Evolutionary conservation across 2,888 invertebrate species (phyloP), one percentile per base, ranked within the genome.

Genomic region (Hypena proboscidalis): DNA sequence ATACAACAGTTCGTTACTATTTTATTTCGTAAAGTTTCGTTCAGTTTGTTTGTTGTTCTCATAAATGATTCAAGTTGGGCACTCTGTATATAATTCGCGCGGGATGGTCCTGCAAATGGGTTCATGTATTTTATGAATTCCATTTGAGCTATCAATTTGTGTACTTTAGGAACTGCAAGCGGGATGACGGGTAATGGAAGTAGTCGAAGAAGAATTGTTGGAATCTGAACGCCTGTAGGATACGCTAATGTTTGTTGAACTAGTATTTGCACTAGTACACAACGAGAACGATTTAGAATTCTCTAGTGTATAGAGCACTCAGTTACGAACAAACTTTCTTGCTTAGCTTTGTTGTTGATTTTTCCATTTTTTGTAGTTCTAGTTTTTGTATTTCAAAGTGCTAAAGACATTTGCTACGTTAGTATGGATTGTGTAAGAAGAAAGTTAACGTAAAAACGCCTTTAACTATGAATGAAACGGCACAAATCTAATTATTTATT

Each of bases 61-160:
- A 51, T 63, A 59, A 62, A 64, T 61, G 40, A 63, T 67, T 70
- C 59, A 51, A 49, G 37, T 51, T 44, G 40, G 40, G 31, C 47
- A 41, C 49, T 50, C 49, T 53, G 37, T 30, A 33, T 47, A 46
- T 54, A 59, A 53, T 56, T 63, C 35, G 42, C 19, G 39, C 37
- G 53, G 40, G 53, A 58, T 32, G 37, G 33, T 23, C 31, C 31
- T 31, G 40, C 30, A 29, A 54, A 51, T 31, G 27, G 44, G 35
- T 42, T 39, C 33, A 27, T 54, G 43, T 48, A 43, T 68, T 57
- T 58, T 50, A 44, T 57, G 15, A 37, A 55, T 44, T 60, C 55
- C 15, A 42, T 59, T 62, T 60, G 55, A 68, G 44, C 36, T 42
- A 33, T 44, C 42, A 50, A 53, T 59, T 46, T 58, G 34, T 20